Base-by-base conservation (phyloP, 2,888 invertebrate species). In the Ophioninae sp. region DNA sequence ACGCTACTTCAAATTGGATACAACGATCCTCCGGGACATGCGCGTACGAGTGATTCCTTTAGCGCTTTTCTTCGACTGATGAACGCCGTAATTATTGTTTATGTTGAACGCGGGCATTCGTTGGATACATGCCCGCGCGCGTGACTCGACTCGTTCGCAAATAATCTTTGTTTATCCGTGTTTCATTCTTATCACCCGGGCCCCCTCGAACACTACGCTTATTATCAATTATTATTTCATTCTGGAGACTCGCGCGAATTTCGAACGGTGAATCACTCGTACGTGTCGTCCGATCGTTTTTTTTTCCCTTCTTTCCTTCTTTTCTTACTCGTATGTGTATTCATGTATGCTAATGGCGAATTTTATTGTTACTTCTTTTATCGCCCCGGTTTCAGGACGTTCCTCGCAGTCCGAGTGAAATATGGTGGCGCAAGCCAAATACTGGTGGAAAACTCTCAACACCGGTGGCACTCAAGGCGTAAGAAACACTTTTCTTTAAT, bases 391-490 rank as follows among this genome's bases (percentile, higher is more conserved):
- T 80, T 50, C 56, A 80, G 72, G 23, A 57, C 20, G 50, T 62
- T 67, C n/a, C 17, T 44, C 37, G 39, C 30, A 56, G 23, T 0
- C 50, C 17, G 13, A 17, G 13, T 10, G 41, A 70, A 80, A 67
- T 50, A 91, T 91, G 91, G 88, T 91, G 56, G 87, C 88, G 39
- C 88, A 85, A 80, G 84, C 87, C n/a, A 91, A 89, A 57, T 87
- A 89, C 65, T 92, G 91, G 91, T 92, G 92, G 92, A 92, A 90
- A 80, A 83, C 88, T 21, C 82, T 91, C 56, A 86, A 86, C 13
- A 87, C 86, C 13, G 90, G 87, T 56, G 88, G 90, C 72, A 87
- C 88, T 68, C 91, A 89, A 86, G 89, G 90, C 81, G 92, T 92
- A 90, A 92, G 92, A 86, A 81, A 30, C 30, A 30, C 30, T 30